phyloP scores from a whole-genome alignment of 1,140 invertebrate species.

The Ridgeia piscesae region DNA sequence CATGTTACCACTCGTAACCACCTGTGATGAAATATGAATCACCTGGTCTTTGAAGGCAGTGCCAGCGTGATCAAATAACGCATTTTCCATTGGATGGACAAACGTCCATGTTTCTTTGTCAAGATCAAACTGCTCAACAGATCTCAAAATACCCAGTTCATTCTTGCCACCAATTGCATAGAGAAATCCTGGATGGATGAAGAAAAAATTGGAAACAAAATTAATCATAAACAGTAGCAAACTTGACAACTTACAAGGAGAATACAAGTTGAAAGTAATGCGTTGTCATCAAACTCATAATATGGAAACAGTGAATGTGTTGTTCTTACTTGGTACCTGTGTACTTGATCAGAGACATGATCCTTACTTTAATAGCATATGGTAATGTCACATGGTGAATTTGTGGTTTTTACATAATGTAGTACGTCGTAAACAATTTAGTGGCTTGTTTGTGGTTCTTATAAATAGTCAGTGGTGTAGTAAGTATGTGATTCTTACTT shows the following conservation, averaged over 20 bases:
- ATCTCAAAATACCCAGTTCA: constrained; percentile 30
- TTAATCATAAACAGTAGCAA: not conserved
- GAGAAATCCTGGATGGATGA: constrained; percentile 30
- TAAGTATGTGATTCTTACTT: not conserved
- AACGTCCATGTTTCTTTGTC: constrained; percentile 35
- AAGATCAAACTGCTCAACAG: constrained; percentile 35
- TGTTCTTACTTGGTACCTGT: too few relatives aligned
- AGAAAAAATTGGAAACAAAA: not conserved
- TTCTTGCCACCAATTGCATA: constrained; percentile 41
- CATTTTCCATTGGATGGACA: constrained; percentile 27
- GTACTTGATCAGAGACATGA: too few relatives aligned
- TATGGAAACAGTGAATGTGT: too few relatives aligned
- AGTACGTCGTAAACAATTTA: too few relatives aligned
- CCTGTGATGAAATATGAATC: not conserved
- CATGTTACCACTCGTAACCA: constrained; percentile 1
- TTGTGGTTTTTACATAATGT: too few relatives aligned
- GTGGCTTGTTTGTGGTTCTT: too few relatives aligned
- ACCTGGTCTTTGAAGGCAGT: constrained; percentile 34
- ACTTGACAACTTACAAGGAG: too few relatives aligned
- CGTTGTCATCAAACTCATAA: not conserved
- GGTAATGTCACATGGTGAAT: too few relatives aligned
- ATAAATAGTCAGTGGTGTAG: not conserved
- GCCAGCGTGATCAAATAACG: constrained; percentile 36
- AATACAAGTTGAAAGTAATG: constrained; percentile 12
- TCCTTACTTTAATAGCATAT: too few relatives aligned